These are phyloP conservation scores for Tribolium freemani DNA, from an alignment of 2,888 invertebrate species.

Conservation along the genomic window DNA sequence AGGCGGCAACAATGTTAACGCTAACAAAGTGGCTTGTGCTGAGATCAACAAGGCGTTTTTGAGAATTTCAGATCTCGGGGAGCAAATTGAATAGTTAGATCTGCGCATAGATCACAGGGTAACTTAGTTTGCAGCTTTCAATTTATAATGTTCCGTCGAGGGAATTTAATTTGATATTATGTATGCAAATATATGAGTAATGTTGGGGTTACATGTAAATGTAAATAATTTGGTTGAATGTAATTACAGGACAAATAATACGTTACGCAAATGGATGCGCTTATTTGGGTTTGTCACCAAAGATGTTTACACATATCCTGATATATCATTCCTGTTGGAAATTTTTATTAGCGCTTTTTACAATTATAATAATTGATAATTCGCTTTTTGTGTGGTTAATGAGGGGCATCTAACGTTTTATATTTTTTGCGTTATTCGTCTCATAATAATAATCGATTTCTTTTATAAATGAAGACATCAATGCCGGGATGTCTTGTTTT, in stretches of 20 bases:
- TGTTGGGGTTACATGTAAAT: slow-evolving; percentile 40
- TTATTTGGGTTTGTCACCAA: slow-evolving; percentile 5
- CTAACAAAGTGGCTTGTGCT: slow-evolving; percentile 11
- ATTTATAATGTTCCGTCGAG: slow-evolving; percentile 35
- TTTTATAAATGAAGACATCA: slow-evolving; percentile 33
- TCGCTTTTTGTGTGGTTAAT: not conserved
- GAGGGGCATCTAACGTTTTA: not conserved
- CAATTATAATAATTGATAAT: not conserved
- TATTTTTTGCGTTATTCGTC: slow-evolving; percentile 24
- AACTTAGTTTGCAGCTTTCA: slow-evolving; percentile 40
- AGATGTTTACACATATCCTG: slow-evolving; percentile 1
- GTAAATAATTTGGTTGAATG: slow-evolving; percentile 41
- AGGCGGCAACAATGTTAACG: slow-evolving; percentile 7
- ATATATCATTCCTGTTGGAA: not conserved
- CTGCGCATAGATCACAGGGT: slow-evolving; percentile 35
- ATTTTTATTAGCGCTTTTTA: not conserved
- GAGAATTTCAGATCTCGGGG: slow-evolving; percentile 6
- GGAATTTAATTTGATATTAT: slow-evolving; percentile 43
- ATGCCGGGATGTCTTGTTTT: slow-evolving; percentile 28
- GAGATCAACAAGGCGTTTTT: slow-evolving; percentile 5
- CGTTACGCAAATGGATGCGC: slow-evolving; percentile 20
- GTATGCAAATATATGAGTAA: slow-evolving; percentile 43
- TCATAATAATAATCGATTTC: slow-evolving; percentile 18
- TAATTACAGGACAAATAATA: slow-evolving; percentile 36
- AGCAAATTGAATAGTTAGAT: slow-evolving; percentile 34